Conservation (phyloP, 2,888 invertebrate species). For the Glyphotaelius pellucidus region DNA sequence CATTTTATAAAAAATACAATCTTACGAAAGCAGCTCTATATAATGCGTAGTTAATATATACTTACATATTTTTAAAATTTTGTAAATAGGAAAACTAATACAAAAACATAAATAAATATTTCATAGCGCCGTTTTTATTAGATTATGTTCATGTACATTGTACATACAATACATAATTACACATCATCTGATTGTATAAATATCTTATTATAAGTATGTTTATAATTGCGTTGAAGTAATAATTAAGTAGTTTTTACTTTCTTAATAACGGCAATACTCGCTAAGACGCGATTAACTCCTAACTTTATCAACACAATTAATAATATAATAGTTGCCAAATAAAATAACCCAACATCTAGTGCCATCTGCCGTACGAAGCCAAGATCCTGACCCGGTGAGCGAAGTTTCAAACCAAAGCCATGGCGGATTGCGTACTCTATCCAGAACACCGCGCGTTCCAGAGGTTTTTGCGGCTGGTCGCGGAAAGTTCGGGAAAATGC, state of each 20-base stretch:
- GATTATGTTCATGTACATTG: not conserved
- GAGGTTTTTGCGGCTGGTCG: conserved; percentile 61
- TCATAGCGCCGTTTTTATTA: not conserved
- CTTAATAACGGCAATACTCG: not conserved
- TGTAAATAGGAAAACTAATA: not conserved
- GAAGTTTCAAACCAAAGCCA: conserved; percentile 45
- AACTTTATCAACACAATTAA: not conserved
- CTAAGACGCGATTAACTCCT: not conserved
- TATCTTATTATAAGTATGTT: not conserved
- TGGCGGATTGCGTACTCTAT: conserved; percentile 60
- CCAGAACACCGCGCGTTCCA: conserved; percentile 63
- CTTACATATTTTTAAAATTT: too few relatives aligned
- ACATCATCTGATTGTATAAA: not conserved
- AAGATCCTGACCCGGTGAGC: conserved; percentile 60
- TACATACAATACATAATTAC: not conserved
- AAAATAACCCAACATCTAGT: conserved; percentile 41
- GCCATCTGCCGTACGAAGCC: conserved; percentile 44
- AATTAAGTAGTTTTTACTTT: conserved; percentile 31
- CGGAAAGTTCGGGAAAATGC: conserved; percentile 52
- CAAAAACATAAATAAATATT: not conserved
- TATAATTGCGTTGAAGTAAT: not conserved
- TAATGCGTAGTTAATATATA: not conserved
- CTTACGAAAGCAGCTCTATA: not conserved
- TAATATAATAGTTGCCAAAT: not conserved
- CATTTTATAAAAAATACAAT: too few relatives aligned